phyloP scores from a whole-genome alignment of 2,797 vertebrate genomes.

The Channa striata region DNA sequence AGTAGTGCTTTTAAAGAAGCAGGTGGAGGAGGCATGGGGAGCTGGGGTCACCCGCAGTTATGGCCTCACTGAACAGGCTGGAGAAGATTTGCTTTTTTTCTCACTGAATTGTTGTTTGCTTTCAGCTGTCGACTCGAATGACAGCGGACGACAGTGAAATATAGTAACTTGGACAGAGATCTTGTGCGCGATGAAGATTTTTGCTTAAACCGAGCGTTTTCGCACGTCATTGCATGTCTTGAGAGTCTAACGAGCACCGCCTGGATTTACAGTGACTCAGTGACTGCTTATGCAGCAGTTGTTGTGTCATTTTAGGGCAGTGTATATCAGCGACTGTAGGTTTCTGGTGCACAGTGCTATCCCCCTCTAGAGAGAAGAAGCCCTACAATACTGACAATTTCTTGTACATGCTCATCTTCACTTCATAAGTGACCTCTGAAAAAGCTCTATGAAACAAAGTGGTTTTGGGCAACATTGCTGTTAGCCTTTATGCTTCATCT shows the following conservation, averaged over 20 bases:
- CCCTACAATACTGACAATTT: slow-evolving; percentile 22
- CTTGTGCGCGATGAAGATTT: background rate
- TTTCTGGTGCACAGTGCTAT: slow-evolving; percentile 4
- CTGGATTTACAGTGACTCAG: slow-evolving; percentile 15
- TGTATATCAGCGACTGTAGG: slow-evolving; percentile 5
- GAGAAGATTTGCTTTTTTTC: background rate
- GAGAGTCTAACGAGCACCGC: slow-evolving; percentile 8
- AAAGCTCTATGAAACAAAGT: slow-evolving; percentile 13
- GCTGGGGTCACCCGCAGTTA: slow-evolving; percentile 15
- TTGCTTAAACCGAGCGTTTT: background rate
- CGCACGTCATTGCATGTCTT: background rate
- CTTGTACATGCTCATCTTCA: background rate
- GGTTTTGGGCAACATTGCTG: slow-evolving; percentile 17
- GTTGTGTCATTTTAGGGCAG: slow-evolving; percentile 5
- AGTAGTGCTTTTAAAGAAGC: slow-evolving; percentile 66
- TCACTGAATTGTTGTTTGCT: slow-evolving; percentile 2
- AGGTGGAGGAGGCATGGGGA: slow-evolving; percentile 6
- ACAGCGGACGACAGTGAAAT: background rate
- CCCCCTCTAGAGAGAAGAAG: slow-evolving; percentile 6
- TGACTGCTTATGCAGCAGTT: slow-evolving; percentile 23
- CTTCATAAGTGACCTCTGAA: slow-evolving; percentile 15
- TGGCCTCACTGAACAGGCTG: slow-evolving; percentile 25
- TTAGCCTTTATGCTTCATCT: slow-evolving; percentile 42
- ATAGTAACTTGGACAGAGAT: background rate
- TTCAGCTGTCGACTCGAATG: slow-evolving; percentile 8